Conservation (phyloP, 23 tunicate genomes). For the Corella eumyota region DNA sequence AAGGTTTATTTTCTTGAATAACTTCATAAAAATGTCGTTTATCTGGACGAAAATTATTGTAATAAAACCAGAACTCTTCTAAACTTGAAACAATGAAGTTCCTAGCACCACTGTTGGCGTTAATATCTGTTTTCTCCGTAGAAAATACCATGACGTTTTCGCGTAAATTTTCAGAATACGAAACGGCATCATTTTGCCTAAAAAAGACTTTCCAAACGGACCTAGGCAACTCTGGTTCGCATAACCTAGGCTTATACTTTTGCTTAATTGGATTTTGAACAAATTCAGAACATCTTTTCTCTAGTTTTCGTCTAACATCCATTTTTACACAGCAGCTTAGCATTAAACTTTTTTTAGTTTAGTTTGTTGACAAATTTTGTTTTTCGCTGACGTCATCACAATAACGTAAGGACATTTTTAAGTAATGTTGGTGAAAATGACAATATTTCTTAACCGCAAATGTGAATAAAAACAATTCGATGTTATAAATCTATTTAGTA, state of each 20-base stretch:
- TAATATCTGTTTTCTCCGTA: constrained; percentile 14
- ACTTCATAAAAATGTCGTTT: constrained; percentile 80
- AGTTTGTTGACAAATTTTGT: too few relatives aligned
- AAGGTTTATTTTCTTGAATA: constrained; percentile 36
- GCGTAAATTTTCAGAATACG: constrained; percentile 12
- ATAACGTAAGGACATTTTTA: too few relatives aligned
- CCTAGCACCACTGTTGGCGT: constrained; percentile 29
- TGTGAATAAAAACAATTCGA: too few relatives aligned
- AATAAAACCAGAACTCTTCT: constrained; percentile 83
- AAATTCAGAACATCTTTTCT: constrained; percentile 23
- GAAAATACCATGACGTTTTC: constrained; percentile 45
- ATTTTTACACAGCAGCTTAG: too few relatives aligned
- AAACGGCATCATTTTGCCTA: constrained; percentile 50
- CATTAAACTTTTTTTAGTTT: too few relatives aligned
- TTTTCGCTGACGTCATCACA: too few relatives aligned
- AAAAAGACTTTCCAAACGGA: constrained; percentile 54
- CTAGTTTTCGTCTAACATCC: constrained; percentile 7
- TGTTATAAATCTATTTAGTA: too few relatives aligned
- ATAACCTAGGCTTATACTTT: constrained; percentile 47
- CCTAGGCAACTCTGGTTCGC: constrained; percentile 21
- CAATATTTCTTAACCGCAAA: too few relatives aligned
- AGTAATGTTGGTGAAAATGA: too few relatives aligned
- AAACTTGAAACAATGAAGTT: constrained; percentile 42
- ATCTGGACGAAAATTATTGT: constrained; percentile 13
- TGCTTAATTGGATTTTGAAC: constrained; percentile 19